A percentile compares a stretch with the other conserved stretches of the same genome.
phyloP scores from a whole-genome alignment of 1,140 invertebrate genomes.

The Scaptomyza pallida region DNA sequence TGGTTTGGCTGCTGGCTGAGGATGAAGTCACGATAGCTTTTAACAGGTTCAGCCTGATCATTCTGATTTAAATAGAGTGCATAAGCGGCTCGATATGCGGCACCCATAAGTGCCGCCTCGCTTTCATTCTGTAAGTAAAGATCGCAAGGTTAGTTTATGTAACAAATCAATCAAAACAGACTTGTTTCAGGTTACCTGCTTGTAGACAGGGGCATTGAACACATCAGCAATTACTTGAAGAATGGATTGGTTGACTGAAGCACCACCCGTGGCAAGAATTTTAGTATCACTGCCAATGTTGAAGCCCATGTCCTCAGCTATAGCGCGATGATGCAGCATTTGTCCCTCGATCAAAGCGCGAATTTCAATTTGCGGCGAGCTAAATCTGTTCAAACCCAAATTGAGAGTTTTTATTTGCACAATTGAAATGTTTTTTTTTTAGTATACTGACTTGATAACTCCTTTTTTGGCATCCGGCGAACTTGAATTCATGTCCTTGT shows the following conservation, averaged over 20 bases:
- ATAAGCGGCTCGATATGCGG: slow-evolving; percentile 92
- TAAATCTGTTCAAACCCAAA: slow-evolving; percentile 55
- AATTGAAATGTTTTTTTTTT: background rate
- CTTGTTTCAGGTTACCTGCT: slow-evolving; percentile 86
- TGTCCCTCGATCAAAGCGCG: slow-evolving; percentile 96
- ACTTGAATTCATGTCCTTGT: slow-evolving; percentile 37
- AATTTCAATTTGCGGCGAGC: slow-evolving; percentile 91
- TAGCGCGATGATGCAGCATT: slow-evolving; percentile 91
- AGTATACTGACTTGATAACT: slow-evolving; percentile 62
- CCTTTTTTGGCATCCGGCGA: slow-evolving; percentile 66
- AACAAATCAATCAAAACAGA: background rate
- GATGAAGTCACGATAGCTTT: slow-evolving; percentile 70
- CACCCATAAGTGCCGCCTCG: slow-evolving; percentile 93
- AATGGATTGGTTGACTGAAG: slow-evolving; percentile 92
- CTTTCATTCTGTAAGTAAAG: slow-evolving; percentile 86
- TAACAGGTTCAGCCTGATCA: background rate
- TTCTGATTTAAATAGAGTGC: slow-evolving; percentile 83
- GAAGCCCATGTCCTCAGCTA: slow-evolving; percentile 93
- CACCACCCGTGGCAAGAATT: slow-evolving; percentile 95
- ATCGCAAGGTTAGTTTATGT: background rate
- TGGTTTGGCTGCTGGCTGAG: slow-evolving; percentile 64
- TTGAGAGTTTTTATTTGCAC: background rate
- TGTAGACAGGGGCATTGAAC: slow-evolving; percentile 95
- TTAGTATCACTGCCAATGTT: slow-evolving; percentile 84
- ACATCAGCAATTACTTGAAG: slow-evolving; percentile 95